Evolutionary conservation across 2,797 vertebrate species (phyloP).

Genomic region (Limnodromus scolopaceus): DNA sequence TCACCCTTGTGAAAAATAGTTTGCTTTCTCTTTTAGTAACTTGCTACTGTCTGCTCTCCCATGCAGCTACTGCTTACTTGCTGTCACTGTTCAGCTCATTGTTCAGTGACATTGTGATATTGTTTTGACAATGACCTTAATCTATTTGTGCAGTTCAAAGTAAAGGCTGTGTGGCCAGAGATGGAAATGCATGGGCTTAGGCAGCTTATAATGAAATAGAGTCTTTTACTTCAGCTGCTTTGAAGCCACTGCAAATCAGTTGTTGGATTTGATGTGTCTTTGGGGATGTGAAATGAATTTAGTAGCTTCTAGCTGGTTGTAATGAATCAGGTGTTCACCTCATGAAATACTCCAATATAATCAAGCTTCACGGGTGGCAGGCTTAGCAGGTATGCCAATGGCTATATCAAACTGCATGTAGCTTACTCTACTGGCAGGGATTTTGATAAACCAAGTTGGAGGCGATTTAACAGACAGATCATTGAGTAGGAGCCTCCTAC

Average conservation of each 20-base stretch:
- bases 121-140: constrained; percentile 57
- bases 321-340: neutral
- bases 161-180: neutral
- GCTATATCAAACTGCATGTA: neutral
- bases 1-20: neutral
- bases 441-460: neutral
- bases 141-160: constrained; percentile 23
- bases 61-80: neutral
- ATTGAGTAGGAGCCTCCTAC: neutral
- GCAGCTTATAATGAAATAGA: constrained; percentile 35
- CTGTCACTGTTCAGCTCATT: neutral
- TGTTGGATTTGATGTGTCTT: constrained; percentile 28
- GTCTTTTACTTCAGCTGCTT: constrained; percentile 5
- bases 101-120: neutral
- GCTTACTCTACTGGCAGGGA: neutral
- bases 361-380: neutral
- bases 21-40: neutral
- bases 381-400: neutral
- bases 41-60: neutral
- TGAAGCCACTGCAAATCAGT: constrained; percentile 23
- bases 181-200: constrained; percentile 18
- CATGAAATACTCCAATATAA: neutral
- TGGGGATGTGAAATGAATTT: neutral
- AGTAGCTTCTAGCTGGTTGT: neutral
- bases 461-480: neutral